phyloP scores from a whole-genome alignment of 2,113 vertebrate species.

The Pheucticus melanocephalus region DNA sequence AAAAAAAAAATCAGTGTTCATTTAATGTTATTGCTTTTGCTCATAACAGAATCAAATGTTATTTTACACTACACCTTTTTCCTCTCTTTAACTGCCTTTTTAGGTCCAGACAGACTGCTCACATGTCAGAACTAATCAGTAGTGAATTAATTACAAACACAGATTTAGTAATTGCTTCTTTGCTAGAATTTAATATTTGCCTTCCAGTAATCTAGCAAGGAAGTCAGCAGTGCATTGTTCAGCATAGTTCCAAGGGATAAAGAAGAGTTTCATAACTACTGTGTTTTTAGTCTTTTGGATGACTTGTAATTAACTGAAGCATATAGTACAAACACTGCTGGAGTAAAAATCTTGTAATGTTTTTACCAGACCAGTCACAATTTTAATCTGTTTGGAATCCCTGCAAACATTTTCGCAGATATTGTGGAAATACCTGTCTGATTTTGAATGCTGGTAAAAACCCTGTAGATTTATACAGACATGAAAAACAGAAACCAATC shows the following conservation, averaged over 20 bases:
- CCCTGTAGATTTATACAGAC: background rate
- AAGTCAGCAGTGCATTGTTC: background rate
- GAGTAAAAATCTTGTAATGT: background rate
- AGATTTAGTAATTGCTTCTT: slow-evolving; percentile 29
- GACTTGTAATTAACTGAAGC: background rate
- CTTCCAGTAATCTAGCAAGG: background rate
- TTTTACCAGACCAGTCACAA: background rate
- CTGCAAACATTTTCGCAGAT: background rate
- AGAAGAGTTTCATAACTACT: background rate
- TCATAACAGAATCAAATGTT: background rate
- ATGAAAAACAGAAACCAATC: background rate
- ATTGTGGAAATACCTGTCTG: background rate
- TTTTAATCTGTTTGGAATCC: background rate
- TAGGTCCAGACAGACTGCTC: rapidly evolving
- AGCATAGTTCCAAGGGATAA: background rate
- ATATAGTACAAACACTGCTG: background rate
- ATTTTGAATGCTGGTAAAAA: background rate
- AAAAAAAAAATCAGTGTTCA: background rate
- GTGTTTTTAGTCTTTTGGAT: background rate
- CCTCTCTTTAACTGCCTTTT: background rate
- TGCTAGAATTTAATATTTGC: slow-evolving; percentile 42
- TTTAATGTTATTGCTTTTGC: background rate
- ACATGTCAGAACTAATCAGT: background rate
- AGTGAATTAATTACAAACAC: slow-evolving; percentile 38
- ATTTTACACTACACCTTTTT: background rate